Percentiles rank a stretch among this genome's conserved stretches.
These are phyloP conservation scores for Gorsachius magnificus DNA, from an alignment of 2,797 vertebrate species.

Conservation along the genomic window DNA sequence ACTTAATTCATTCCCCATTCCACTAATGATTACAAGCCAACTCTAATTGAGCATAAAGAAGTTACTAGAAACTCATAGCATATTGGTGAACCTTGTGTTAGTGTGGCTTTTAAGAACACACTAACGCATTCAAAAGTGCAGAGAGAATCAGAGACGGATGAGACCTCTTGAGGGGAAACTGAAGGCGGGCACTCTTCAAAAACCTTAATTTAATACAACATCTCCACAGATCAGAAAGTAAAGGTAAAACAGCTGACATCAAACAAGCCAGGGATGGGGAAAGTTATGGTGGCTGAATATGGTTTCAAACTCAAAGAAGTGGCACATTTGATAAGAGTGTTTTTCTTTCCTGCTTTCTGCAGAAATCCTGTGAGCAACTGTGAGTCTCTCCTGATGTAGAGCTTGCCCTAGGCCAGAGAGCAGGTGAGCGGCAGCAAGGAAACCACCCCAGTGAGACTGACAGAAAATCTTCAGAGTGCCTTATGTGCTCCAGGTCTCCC, in stretches of 20 bases:
- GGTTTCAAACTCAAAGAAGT: neutral
- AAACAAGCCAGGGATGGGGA: neutral
- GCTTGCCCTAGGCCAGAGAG: neutral
- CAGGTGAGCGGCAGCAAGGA: rapidly evolving
- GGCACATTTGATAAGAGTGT: neutral
- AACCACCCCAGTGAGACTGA: neutral
- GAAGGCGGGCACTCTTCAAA: rapidly evolving
- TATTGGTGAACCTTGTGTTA: neutral
- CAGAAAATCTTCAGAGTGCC: neutral
- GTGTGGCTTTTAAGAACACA: neutral
- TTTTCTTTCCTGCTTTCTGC: neutral
- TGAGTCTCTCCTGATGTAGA: neutral
- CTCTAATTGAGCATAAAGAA: neutral
- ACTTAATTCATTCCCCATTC: neutral
- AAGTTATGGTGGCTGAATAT: neutral
- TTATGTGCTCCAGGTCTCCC: neutral
- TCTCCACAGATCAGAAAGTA: neutral
- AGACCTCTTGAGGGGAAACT: neutral
- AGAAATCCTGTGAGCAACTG: neutral
- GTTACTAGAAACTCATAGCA: neutral
- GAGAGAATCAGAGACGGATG: neutral
- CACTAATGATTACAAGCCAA: neutral
- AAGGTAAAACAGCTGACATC: neutral
- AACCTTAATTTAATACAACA: neutral
- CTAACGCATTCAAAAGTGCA: neutral